Conservation (phyloP, 2,797 vertebrate species). For the Alca torda region DNA sequence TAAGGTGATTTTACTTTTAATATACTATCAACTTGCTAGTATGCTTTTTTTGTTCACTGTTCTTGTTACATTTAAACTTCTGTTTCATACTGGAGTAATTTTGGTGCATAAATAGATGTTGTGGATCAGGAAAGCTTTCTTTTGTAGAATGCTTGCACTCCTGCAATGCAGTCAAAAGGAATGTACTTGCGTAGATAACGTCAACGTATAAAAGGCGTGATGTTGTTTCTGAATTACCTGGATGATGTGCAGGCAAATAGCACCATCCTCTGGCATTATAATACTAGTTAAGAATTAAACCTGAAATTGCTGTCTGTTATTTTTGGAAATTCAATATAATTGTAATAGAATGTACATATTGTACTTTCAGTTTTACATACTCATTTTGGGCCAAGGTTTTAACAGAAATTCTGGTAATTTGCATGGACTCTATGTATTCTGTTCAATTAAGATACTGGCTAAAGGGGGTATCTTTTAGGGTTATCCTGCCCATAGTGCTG, state of each 20-base stretch:
- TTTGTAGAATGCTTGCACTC: background rate
- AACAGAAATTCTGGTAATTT: conserved; percentile 73
- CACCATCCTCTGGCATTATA: conserved; percentile 62
- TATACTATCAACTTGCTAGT: background rate
- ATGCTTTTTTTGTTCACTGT: background rate
- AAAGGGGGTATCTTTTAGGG: conserved; percentile 28
- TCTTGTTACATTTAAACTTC: background rate
- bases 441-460: conserved; percentile 5
- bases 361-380: conserved; percentile 74
- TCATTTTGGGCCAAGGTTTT: conserved; percentile 59
- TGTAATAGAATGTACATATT: conserved; percentile 47
- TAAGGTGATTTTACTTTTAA: background rate
- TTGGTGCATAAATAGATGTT: background rate
- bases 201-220: background rate
- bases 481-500: conserved; percentile 45
- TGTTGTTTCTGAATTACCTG: background rate
- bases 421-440: conserved; percentile 33
- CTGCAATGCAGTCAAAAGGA: background rate
- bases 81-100: background rate
- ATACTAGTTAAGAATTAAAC: background rate
- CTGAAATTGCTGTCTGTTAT: conserved; percentile 35
- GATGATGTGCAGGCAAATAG: conserved; percentile 22
- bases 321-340: conserved; percentile 55
- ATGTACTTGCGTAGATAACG: rapidly evolving
- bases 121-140: background rate